Conservation (phyloP, 2,888 invertebrate species). For the Nomada ferruginata region DNA sequence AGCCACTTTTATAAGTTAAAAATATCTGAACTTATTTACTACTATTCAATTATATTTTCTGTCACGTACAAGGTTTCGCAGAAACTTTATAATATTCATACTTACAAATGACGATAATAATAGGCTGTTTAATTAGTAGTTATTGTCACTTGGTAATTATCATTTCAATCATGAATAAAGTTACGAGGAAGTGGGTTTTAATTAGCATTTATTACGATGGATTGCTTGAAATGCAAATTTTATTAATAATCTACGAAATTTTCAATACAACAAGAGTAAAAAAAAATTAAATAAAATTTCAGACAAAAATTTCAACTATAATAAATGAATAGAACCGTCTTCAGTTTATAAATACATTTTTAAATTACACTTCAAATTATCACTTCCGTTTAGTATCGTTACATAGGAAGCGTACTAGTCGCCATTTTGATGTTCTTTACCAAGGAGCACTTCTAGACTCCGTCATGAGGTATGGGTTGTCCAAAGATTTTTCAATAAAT, state of each 20-base stretch:
- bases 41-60: too few relatives aligned
- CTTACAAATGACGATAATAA: background rate
- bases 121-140: background rate
- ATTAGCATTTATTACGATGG: background rate
- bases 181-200: background rate
- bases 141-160: background rate
- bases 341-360: background rate
- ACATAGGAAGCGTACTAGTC: slow-evolving; percentile 66
- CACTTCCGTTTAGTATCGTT: slow-evolving; percentile 43
- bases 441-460: slow-evolving; percentile 65
- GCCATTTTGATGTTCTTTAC: slow-evolving; percentile 78
- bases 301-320: background rate
- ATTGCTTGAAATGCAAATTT: background rate
- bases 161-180: background rate
- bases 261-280: background rate
- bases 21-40: too few relatives aligned
- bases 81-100: background rate
- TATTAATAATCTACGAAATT: background rate
- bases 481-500: slow-evolving; percentile 48
- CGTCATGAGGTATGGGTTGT: slow-evolving; percentile 76
- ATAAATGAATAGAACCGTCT: background rate
- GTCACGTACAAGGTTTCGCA: too few relatives aligned
- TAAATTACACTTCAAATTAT: background rate
- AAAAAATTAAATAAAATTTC: background rate
- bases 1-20: too few relatives aligned